Evolutionary conservation across 2,888 invertebrate species (phyloP).

Genomic region (Norana najaformis): DNA sequence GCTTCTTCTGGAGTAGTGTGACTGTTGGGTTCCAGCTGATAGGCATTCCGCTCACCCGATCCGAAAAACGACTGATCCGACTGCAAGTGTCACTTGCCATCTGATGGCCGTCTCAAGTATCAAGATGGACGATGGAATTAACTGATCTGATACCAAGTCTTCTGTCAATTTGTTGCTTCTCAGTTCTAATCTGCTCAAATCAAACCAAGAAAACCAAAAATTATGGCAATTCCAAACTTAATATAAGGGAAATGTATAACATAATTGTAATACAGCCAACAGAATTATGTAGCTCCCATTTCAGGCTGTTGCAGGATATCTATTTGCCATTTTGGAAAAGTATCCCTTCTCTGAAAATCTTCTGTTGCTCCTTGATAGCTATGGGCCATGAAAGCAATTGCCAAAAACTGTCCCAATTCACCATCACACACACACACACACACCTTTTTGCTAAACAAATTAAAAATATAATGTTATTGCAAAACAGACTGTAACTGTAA

Average conservation of each 20-base stretch:
- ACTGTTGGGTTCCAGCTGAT: constrained; percentile 20
- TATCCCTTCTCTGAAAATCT: too few relatives aligned
- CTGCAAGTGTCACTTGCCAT: constrained; percentile 20
- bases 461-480: too few relatives aligned
- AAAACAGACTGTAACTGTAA: too few relatives aligned
- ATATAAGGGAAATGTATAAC: not conserved
- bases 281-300: not conserved
- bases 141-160: not conserved
- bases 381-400: too few relatives aligned
- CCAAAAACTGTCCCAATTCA: too few relatives aligned
- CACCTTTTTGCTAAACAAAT: too few relatives aligned
- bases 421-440: too few relatives aligned
- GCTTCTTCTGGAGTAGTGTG: constrained; percentile 18
- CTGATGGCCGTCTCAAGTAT: not conserved
- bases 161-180: not conserved
- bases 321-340: too few relatives aligned
- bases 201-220: not conserved
- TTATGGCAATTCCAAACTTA: not conserved
- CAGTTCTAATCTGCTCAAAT: not conserved
- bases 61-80: constrained; percentile 10
- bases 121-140: too few relatives aligned
- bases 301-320: not conserved
- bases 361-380: too few relatives aligned
- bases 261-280: not conserved
- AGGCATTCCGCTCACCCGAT: constrained; percentile 2